Percentiles rank a stretch among this genome's conserved stretches.
These are phyloP conservation scores for Coelinius sp. DNA, from an alignment of 2,888 invertebrate genomes.

Conservation along the genomic window DNA sequence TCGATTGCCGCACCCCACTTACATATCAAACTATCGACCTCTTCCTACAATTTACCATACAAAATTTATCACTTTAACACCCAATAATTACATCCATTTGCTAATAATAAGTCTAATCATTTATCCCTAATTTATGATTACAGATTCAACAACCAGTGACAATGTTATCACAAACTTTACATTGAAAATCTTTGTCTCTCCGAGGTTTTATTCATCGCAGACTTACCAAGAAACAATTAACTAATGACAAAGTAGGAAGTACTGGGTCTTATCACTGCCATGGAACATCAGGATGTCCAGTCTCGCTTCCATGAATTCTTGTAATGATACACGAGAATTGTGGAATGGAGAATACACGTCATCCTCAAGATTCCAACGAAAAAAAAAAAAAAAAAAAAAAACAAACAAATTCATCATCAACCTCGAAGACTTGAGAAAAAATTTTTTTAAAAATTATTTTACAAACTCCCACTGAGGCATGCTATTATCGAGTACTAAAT, in stretches of 20 bases:
- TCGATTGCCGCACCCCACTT: constrained; percentile 43
- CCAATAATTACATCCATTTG: neutral
- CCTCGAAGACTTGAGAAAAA: neutral
- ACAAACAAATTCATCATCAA: constrained; percentile 1
- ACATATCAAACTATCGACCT: constrained; percentile 29
- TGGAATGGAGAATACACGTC: neutral
- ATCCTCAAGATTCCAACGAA: neutral
- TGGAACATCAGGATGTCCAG: constrained; percentile 7
- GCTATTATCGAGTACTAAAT: constrained; percentile 11
- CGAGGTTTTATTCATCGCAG: neutral
- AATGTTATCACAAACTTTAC: constrained; percentile 45
- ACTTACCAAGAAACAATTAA: neutral
- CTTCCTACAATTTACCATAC: constrained; percentile 4
- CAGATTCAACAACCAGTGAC: constrained; percentile 49
- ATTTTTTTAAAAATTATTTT: neutral
- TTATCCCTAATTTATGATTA: constrained; percentile 41
- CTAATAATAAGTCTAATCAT: neutral
- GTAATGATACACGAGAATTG: neutral
- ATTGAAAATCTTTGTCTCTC: neutral
- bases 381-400: no score
- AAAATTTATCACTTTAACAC: neutral
- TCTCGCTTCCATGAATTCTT: constrained; percentile 9
- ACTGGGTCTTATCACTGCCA: constrained; percentile 19
- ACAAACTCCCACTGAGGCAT: neutral
- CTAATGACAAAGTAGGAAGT: neutral